Percentiles rank a stretch among this genome's conserved stretches.
phyloP scores from a whole-genome alignment of 2,888 invertebrate genomes.

The Synanthedon formicaeformis region DNA sequence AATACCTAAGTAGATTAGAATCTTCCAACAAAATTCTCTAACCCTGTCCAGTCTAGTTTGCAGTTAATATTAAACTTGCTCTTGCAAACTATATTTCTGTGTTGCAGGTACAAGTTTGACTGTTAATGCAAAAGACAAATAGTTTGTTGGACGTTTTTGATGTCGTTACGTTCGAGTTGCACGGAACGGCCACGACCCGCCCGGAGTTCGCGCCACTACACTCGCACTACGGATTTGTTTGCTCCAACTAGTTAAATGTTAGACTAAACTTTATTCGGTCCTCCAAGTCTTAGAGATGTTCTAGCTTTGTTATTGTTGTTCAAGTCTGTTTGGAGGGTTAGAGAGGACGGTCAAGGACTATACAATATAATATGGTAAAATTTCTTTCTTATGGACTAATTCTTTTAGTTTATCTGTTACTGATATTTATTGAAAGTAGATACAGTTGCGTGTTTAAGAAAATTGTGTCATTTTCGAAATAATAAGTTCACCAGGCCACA shows the following conservation, averaged over 20 bases:
- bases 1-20: no score
- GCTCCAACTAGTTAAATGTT: slow-evolving; percentile 66
- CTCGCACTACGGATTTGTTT: slow-evolving; percentile 53
- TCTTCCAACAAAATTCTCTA: no score
- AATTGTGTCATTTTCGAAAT: no score
- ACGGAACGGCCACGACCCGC: slow-evolving; percentile 16
- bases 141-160: slow-evolving; percentile 18
- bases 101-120: neutral
- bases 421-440: no score
- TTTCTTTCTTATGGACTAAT: no score
- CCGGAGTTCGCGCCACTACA: slow-evolving; percentile 43
- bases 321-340: slow-evolving; percentile 17
- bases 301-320: slow-evolving; percentile 47
- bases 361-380: no score
- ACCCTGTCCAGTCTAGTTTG: no score
- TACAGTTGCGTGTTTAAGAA: no score
- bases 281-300: slow-evolving; percentile 36
- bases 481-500: no score
- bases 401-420: no score
- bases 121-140: neutral
- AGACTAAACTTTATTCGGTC: slow-evolving; percentile 50
- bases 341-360: neutral
- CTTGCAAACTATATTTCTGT: neutral
- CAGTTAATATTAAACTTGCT: neutral
- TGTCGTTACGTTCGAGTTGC: slow-evolving; percentile 34